Evolutionary conservation across 2,113 vertebrate genomes (phyloP).

Genomic region (Grantiella picta): DNA sequence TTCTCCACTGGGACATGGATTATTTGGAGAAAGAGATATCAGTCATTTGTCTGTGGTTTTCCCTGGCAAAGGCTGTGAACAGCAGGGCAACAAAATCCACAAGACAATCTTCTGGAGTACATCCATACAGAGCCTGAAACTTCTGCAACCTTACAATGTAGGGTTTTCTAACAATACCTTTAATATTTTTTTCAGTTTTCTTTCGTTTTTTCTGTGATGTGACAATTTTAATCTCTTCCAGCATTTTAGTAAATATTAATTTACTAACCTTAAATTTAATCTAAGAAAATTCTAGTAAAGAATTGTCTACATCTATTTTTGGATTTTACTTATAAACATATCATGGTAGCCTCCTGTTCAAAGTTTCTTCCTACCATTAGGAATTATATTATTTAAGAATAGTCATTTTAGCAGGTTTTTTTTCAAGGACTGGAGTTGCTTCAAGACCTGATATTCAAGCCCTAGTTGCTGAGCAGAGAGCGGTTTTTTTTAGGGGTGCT

Average conservation of each 20-base stretch:
- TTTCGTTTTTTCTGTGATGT: not conserved
- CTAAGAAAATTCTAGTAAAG: not conserved
- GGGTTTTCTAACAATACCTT: not conserved
- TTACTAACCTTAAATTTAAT: not conserved
- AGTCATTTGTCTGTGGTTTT: not conserved
- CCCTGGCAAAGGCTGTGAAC: not conserved
- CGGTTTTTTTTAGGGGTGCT: not conserved
- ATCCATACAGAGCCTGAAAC: not conserved
- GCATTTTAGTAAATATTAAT: not conserved
- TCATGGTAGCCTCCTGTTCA: not conserved
- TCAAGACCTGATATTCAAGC: not conserved
- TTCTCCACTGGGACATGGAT: not conserved
- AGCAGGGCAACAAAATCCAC: not conserved
- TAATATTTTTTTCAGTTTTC: not conserved
- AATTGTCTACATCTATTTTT: not conserved
- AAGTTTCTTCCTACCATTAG: not conserved
- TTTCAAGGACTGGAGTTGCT: not conserved
- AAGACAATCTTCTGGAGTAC: not conserved
- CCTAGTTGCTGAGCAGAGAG: not conserved
- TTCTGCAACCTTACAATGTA: not conserved
- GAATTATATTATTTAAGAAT: not conserved
- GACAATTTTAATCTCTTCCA: not conserved
- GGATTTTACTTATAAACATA: not conserved
- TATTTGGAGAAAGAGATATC: not conserved
- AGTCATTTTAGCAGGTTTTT: not conserved